Evolutionary conservation across 53 echinoderm and acorn worm genomes (phyloP).

Genomic region (Apostichopus leukothele): DNA sequence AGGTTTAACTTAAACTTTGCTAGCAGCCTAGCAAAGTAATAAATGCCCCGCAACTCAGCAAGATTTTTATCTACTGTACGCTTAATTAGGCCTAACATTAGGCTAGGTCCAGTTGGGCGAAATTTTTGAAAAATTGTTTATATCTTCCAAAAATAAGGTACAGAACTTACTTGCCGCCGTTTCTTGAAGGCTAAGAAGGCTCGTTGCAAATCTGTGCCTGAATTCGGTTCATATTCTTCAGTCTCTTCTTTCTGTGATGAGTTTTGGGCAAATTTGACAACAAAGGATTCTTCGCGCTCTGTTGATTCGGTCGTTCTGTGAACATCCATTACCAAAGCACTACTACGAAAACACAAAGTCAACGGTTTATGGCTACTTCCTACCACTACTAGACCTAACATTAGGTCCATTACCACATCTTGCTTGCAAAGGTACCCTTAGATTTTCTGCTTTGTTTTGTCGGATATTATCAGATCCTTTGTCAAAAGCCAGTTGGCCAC

Average conservation of each 20-base stretch:
- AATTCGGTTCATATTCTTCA: not conserved
- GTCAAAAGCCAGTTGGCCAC: too few relatives aligned
- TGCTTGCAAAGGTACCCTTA: not conserved
- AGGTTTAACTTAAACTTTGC: too few relatives aligned
- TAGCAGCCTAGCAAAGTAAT: too few relatives aligned
- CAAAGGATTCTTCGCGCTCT: slow-evolving; percentile 45
- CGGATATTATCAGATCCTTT: not conserved
- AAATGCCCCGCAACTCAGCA: too few relatives aligned
- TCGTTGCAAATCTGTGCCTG: not conserved
- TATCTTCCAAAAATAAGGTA: not conserved
- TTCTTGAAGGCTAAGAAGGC: slow-evolving; percentile 35
- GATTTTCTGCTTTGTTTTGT: slow-evolving; percentile 1
- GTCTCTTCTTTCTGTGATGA: not conserved
- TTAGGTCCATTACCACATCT: not conserved
- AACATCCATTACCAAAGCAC: not conserved
- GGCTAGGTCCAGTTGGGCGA: slow-evolving; percentile 27
- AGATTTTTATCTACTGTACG: too few relatives aligned
- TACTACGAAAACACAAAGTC: not conserved
- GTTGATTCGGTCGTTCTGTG: not conserved
- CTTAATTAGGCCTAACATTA: not conserved
- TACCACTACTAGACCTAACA: not conserved
- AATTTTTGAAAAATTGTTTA: not conserved
- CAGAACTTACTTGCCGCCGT: slow-evolving; percentile 23
- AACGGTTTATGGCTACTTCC: not conserved
- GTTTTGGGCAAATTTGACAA: slow-evolving; percentile 11